phyloP scores from a whole-genome alignment of 2,797 vertebrate genomes.

The Menidia menidia region DNA sequence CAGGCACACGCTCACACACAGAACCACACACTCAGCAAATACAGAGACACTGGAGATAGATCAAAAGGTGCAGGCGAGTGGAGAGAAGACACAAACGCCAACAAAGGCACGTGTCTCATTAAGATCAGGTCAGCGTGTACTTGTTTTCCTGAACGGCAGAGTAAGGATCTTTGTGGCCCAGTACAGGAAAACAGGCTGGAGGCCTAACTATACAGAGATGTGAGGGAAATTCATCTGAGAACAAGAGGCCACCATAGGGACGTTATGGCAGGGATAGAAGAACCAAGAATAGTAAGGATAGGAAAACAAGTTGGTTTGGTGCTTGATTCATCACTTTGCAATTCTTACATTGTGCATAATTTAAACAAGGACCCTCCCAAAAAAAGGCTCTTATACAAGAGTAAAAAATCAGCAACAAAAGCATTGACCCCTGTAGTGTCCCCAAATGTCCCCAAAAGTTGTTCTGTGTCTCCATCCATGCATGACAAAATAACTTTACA shows the following conservation, averaged over 20 bases:
- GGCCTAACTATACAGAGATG: slow-evolving; percentile 46
- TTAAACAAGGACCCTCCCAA: background rate
- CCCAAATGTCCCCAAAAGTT: too few relatives aligned
- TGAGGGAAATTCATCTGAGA: slow-evolving; percentile 49
- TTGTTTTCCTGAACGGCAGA: slow-evolving; percentile 13
- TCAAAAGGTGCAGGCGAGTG: slow-evolving; percentile 46
- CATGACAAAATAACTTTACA: too few relatives aligned
- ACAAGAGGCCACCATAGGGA: slow-evolving; percentile 60
- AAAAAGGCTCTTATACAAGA: too few relatives aligned
- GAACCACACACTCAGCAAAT: slow-evolving; percentile 64
- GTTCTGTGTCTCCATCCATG: too few relatives aligned
- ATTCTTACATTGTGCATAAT: slow-evolving; percentile 6
- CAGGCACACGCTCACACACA: slow-evolving; percentile 35
- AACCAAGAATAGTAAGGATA: slow-evolving; percentile 34
- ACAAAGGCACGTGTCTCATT: slow-evolving; percentile 47
- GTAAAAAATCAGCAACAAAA: background rate
- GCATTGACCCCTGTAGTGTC: too few relatives aligned
- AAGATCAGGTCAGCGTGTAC: slow-evolving; percentile 37
- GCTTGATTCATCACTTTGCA: slow-evolving; percentile 15
- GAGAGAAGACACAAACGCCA: slow-evolving; percentile 32
- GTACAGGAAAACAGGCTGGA: slow-evolving; percentile 53
- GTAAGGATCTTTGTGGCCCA: slow-evolving; percentile 25
- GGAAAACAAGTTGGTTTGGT: slow-evolving; percentile 23
- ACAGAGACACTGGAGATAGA: slow-evolving; percentile 40
- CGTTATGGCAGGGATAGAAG: slow-evolving; percentile 41